Evolutionary conservation across 2,888 invertebrate species (phyloP), one percentile per base, ranked within the genome.

Genomic region (Phyto melanocephala): DNA sequence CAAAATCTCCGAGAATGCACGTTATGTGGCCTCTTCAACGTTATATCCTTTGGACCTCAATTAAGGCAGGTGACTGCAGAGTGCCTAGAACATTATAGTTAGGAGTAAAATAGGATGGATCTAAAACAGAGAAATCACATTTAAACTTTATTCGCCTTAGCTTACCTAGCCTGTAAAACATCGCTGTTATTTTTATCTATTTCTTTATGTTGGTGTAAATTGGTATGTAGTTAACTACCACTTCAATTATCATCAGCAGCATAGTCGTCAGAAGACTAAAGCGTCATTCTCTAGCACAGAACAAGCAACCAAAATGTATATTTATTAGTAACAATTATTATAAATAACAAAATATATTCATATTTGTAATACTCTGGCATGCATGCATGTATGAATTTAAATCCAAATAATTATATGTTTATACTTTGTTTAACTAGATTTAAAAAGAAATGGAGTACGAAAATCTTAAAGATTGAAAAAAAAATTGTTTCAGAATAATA

Each of bases 271-370:
- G 67, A 67, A 22, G 35, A 20, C 20, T 13, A 6, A 5, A 37
- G 20, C 47, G 22, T 28, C 62, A 56, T 56, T 56, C 15, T 11
- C n/a, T n/a, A 4, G 13, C 35, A 37, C 50, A 52, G 10, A 52
- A 15, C n/a, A n/a, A 22, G 22, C 22, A 22, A 20, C 7, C 22
- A 37, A n/a, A 24, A 15, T 5, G n/a, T 67, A 37, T 60, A 58
- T 50, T 28, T 28, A 28, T 5, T 35, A 52, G 50, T 67, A 37
- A 40, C 67, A 67, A 67, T 67, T 67, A 67, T 52, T 52, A 6
- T n/a, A 52, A 40, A 47, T 67, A 22, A 52, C 67, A 67, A 67
- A 52, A 67, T 67, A 52, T 37, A 67, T 52, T 50, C 37, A 52
- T 37, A 60, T 7, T 22, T 13, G 11, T 5, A 24, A 20, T 47